phyloP scores from a whole-genome alignment of 1,140 invertebrate species.

The Cyclina sinensis region DNA sequence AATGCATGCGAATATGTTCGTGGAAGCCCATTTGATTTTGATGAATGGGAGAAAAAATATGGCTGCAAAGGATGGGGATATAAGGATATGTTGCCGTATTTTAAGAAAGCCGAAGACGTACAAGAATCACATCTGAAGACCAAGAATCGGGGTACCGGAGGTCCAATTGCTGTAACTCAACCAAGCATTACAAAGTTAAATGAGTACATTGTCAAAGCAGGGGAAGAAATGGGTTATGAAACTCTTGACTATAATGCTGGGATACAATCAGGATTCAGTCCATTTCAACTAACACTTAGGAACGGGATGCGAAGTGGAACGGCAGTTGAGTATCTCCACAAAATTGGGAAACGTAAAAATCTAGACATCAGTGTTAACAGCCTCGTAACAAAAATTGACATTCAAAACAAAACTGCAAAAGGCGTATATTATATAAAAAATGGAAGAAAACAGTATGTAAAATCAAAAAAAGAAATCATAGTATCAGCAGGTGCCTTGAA shows the following conservation, averaged over 20 bases:
- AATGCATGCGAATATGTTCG: conserved; percentile 91
- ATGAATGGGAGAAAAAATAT: conserved; percentile 90
- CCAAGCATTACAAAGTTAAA: neutral
- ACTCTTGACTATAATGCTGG: conserved; percentile 78
- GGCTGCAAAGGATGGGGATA: conserved; percentile 87
- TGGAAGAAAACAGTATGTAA: conserved; percentile 86
- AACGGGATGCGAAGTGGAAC: conserved; percentile 3
- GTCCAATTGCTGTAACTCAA: neutral
- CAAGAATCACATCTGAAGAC: neutral
- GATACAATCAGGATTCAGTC: neutral
- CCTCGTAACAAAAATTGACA: conserved; percentile 72
- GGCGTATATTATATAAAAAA: conserved; percentile 83
- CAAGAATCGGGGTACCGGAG: conserved; percentile 1
- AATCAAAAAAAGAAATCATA: too few relatives aligned
- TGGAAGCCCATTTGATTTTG: conserved; percentile 96
- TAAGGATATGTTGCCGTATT: conserved; percentile 49
- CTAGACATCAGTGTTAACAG: conserved; percentile 73
- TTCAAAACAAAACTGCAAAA: conserved; percentile 68
- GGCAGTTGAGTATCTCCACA: neutral
- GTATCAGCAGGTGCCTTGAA: too few relatives aligned
- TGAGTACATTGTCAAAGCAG: neutral
- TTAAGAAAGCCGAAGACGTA: conserved; percentile 89
- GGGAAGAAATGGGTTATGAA: conserved; percentile 79
- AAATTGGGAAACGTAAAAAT: conserved; percentile 57
- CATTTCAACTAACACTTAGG: neutral